Evolutionary conservation across 2,888 invertebrate genomes (phyloP), one percentile per base, ranked within the genome.

Genomic region (Folsomia candida): DNA sequence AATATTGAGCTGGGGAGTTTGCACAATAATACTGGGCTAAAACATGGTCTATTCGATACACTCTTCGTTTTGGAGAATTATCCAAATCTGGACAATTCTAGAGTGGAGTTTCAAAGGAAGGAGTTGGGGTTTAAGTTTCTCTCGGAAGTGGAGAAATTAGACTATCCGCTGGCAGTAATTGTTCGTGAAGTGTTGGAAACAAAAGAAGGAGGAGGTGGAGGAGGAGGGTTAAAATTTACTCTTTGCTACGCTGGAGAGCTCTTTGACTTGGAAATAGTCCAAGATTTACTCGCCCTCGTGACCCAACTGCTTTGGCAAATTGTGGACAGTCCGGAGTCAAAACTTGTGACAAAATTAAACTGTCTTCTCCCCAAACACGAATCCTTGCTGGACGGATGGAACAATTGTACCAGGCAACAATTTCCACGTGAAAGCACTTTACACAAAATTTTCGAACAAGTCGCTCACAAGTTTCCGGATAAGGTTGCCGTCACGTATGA

Each of bases 391-490:
- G 61, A 61, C 22, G 9, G 26, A 25, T 61, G 61, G 61, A 61
- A 61, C n/a, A n/a, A n/a, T 25, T 11, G 9, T 9, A 61, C 51
- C 2, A 51, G 27, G 14, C 20, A 26, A 14, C 14, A 6, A 14
- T 65, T 9, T 51, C 54, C 65, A 24, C 26, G 3, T 24, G 54
- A 51, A 18, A 4, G 54, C 24, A 65, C 65, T 20, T 58, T 69
- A 26, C 64, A 69, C 47, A n/a, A 65, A 6, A 6, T 69, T n/a
- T 69, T 69, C 47, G 58, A 69, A 69, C 59, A 58, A 14, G 51
- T 51, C 26, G 69, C 51, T 6, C 20, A 37, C n/a, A n/a, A n/a
- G n/a, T n/a, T n/a, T n/a, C n/a, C n/a, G n/a, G n/a, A n/a, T n/a
- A n/a, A n/a, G n/a, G n/a, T n/a, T n/a, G n/a, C n/a, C n/a, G n/a